Base-by-base conservation (phyloP, 2,113 vertebrate species). In the Amia ocellicauda region DNA sequence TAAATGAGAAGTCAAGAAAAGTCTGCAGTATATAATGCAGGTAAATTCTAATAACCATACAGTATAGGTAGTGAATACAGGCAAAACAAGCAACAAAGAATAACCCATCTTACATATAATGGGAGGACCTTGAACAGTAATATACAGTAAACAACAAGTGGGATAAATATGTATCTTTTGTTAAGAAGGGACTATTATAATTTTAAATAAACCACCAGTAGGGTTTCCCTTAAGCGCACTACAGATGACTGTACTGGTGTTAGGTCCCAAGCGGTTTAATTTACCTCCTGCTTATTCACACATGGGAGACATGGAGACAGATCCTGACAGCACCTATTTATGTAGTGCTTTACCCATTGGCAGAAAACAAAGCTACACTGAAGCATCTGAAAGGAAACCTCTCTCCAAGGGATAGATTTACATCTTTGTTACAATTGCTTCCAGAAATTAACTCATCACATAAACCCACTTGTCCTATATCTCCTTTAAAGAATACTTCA, bases 291-390 rank as follows among this genome's bases (percentile, higher is more conserved):
- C 28, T n/a, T 41, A 26, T 40, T 58, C 29, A 58, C 56, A 58
- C 36, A 31, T 58, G 36, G 36, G 56, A 58, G 56, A 31, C 28
- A 58, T 31, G 28, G 28, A 31, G 56, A 58, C 56, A 58, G 56
- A 58, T 58, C 20, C 36, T 58, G 28, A 58, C 56, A 58, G 36
- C 28, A 40, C 27, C 56, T 58, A 40, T 58, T 58, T 58, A 58
- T 58, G 28, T 41, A 41, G 19, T 19, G 28, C 51, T 54, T 54
- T 54, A 24, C 51, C 20, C 51, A 54, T 24, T 54, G 51, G 51
- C 22, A 54, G 51, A 54, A 19, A 24, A 27, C 51, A 31, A 22
- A 58, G 28, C 8, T 58, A 22, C 14, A 22, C 28, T 20, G 36
- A 7, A 19, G 27, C 29, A 41, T 58, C 28, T 41, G 2, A 40